Base-by-base conservation (phyloP, 2,113 vertebrate species). In the Channa argus region DNA sequence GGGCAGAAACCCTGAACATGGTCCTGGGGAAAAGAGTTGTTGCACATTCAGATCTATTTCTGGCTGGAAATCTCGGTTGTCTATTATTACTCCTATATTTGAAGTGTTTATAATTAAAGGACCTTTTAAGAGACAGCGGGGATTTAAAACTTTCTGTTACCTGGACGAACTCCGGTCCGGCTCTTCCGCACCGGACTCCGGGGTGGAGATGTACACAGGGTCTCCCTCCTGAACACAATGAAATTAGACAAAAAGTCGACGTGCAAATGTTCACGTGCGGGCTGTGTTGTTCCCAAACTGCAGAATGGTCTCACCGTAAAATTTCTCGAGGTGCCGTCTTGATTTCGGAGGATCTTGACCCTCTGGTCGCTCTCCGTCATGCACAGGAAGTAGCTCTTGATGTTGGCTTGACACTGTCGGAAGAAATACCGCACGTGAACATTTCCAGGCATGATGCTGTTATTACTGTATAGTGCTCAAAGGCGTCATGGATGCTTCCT, bases 381-480 rank as follows among this genome's bases (percentile, higher is more conserved):
- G 65, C 94, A 95, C 46, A 95, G 87, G 83, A 94, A 91, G 61
- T 89, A 95, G 59, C 88, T 94, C 88, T 92, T 94, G 69, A 95
- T 94, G 85, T 93, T 94, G 34, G 89, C 92, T 67, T 95, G 94
- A 77, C 94, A 93, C 94, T 95, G 77, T 10, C 6, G 56, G 46
- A 37, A n/a, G 1, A 24, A 24, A 24, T 24, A 24, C 24, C 1
- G 24, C 24, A 24, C 24, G 24, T 24, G 24, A 24, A 24, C 24
- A 24, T 24, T 24, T 24, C 24, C 24, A 24, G 24, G 24, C 1
- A 24, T 24, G 24, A 24, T 24, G 24, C 24, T 24, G 1, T 24
- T 24, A 24, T 24, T 24, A 24, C 24, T 24, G 24, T 24, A 24
- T 24, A 24, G 24, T 24, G 24, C 24, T 24, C 1, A 24, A 1